Evolutionary conservation across 2,113 vertebrate species (phyloP).

Genomic region (Hoplias malabaricus): DNA sequence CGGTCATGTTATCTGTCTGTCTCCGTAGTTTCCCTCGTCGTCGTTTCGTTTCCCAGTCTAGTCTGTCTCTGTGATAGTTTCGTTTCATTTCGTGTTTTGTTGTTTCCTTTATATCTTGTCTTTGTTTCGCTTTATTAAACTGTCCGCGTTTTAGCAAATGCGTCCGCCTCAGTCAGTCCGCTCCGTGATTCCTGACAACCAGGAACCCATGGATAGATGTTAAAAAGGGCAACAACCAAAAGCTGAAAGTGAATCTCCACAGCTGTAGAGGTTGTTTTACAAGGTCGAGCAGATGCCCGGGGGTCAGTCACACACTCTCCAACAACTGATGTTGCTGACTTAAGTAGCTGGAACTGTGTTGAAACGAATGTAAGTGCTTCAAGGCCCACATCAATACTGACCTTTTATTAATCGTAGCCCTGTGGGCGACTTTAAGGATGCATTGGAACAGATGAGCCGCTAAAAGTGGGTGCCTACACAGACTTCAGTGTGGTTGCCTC

Average conservation of each 20-base stretch:
- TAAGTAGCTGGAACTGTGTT: not conserved
- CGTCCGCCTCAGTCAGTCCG: too few species aligned
- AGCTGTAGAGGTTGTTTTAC: not conserved
- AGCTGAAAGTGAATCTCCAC: not conserved
- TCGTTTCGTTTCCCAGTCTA: too few species aligned
- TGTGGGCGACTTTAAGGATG: not conserved
- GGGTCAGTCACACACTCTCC: not conserved
- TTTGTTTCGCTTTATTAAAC: too few species aligned
- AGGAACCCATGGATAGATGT: constrained; percentile 15
- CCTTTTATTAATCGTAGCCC: not conserved
- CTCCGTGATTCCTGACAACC: too few species aligned
- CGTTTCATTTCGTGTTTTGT: too few species aligned
- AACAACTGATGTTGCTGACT: not conserved
- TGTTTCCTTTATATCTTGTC: too few species aligned
- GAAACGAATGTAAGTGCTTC: not conserved
- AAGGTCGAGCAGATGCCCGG: not conserved
- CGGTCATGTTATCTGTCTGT: too few species aligned
- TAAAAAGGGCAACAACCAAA: not conserved
- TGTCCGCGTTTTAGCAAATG: too few species aligned
- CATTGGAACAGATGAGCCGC: not conserved
- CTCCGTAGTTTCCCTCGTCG: too few species aligned
- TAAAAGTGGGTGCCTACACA: not conserved
- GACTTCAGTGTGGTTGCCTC: not conserved
- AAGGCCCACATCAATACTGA: not conserved
- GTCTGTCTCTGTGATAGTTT: too few species aligned